phyloP scores from a whole-genome alignment of 2,113 vertebrate species.

The Martes martes region DNA sequence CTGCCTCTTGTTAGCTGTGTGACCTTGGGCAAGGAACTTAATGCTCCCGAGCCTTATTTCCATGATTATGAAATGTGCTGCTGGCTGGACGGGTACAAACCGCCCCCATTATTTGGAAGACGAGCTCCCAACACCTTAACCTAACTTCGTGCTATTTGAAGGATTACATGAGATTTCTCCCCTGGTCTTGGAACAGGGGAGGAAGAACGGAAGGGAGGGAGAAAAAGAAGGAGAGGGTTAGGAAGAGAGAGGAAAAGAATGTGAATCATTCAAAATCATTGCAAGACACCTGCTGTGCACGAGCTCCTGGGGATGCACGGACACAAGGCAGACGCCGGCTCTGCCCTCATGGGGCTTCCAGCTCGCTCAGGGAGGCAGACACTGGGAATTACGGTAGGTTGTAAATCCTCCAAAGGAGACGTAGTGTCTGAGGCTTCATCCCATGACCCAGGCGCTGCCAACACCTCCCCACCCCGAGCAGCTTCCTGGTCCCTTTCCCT shows the following conservation, averaged over 20 bases:
- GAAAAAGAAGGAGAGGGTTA: neutral
- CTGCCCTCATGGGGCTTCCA: rapidly evolving
- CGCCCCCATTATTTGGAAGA: neutral
- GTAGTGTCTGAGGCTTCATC: rapidly evolving
- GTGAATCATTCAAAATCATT: neutral
- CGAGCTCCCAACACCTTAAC: neutral
- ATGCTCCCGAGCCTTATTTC: neutral
- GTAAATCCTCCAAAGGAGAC: neutral
- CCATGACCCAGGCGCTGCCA: neutral
- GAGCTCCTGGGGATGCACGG: neutral
- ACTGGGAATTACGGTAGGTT: too few species aligned
- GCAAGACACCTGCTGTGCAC: neutral
- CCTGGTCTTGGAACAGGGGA: neutral
- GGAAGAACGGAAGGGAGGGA: neutral
- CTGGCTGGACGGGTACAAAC: neutral
- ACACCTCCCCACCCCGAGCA: neutral
- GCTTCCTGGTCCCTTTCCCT: neutral
- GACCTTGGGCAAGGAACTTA: neutral
- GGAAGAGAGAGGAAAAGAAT: neutral
- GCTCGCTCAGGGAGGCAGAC: neutral
- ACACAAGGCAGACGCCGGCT: rapidly evolving
- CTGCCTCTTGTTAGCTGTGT: neutral
- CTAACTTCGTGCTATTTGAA: neutral
- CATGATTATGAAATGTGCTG: neutral
- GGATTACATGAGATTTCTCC: neutral